Evolutionary conservation across 2,888 invertebrate genomes (phyloP).

Genomic region (Meteorus cinctellus): DNA sequence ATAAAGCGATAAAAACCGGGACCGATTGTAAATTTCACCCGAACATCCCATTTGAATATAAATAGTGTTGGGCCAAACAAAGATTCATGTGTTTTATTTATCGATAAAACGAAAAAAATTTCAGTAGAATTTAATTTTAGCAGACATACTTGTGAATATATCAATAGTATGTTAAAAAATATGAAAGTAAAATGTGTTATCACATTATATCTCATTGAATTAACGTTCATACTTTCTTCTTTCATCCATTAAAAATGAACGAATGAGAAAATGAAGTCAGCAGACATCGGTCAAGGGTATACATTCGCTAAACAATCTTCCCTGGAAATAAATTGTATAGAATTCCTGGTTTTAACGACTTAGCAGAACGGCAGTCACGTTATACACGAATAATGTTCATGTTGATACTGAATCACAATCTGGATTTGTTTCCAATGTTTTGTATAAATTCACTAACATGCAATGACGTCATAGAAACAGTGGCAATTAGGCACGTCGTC

Average conservation of each 20-base stretch:
- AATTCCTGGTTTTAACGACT: conserved; percentile 50
- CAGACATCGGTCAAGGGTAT: conserved; percentile 47
- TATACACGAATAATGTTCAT: background rate
- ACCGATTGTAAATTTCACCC: no score
- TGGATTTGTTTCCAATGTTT: background rate
- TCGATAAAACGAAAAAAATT: no score
- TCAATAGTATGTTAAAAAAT: no score
- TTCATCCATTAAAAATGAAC: background rate
- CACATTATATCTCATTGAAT: background rate
- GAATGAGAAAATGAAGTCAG: background rate
- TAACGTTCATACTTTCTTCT: background rate
- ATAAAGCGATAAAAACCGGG: no score
- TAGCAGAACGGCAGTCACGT: conserved; percentile 42
- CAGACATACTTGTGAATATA: no score
- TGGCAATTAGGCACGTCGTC: background rate
- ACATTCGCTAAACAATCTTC: conserved; percentile 48
- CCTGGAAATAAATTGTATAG: conserved; percentile 48
- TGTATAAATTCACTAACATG: background rate
- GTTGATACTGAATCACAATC: background rate
- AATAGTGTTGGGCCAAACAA: no score
- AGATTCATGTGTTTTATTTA: no score
- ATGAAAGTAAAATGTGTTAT: background rate
- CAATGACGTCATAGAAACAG: background rate
- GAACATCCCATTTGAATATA: no score
- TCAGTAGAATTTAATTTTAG: no score